Percentiles rank a stretch among this genome's conserved stretches.
phyloP scores from a whole-genome alignment of 2,797 vertebrate genomes.

The Leptoclinus maculatus region DNA sequence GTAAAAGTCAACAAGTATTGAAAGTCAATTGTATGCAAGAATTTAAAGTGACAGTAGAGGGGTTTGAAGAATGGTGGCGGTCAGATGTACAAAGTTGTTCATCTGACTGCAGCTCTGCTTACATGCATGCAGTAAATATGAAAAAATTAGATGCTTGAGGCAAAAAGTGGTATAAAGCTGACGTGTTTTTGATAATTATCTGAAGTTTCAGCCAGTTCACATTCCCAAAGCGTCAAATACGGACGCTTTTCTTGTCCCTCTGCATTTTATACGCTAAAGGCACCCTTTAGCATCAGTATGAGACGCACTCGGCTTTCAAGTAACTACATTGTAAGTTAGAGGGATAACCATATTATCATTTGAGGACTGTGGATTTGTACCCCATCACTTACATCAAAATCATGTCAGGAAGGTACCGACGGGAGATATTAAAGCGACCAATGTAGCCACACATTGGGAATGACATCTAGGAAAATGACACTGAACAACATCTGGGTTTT shows the following conservation, averaged over 20 bases:
- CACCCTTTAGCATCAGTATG: neutral
- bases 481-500: neutral
- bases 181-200: neutral
- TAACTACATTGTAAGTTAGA: neutral
- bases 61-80: neutral
- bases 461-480: neutral
- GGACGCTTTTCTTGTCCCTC: no score
- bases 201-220: neutral
- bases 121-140: neutral
- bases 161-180: neutral
- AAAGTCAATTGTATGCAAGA: neutral
- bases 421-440: neutral
- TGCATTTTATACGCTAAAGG: no score
- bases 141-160: neutral
- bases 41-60: neutral
- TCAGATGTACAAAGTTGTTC: neutral
- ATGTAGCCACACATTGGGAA: neutral
- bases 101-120: neutral
- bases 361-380: neutral
- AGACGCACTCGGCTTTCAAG: neutral
- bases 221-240: neutral
- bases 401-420: neutral
- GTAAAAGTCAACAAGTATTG: neutral
- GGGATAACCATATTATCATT: neutral
- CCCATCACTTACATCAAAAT: neutral